These are phyloP conservation scores for Austrofundulus limnaeus DNA, from an alignment of 2,113 vertebrate genomes.

Conservation along the genomic window DNA sequence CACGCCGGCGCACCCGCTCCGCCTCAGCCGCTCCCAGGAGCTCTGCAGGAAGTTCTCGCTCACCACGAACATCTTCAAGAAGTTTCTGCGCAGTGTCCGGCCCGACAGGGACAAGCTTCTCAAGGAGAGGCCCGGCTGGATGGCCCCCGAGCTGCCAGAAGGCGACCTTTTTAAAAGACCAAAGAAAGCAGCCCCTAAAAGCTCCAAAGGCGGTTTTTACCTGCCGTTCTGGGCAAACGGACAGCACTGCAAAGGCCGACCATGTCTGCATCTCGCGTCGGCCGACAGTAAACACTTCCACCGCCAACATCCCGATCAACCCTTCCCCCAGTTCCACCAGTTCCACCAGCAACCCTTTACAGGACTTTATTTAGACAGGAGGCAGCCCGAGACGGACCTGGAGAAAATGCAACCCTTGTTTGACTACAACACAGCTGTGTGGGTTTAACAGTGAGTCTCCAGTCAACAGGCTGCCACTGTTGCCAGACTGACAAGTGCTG, in stretches of 20 bases:
- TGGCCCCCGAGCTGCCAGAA: constrained; percentile 75
- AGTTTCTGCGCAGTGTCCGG: constrained; percentile 90
- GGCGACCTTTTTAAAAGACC: constrained; percentile 83
- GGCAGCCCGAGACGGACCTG: constrained; percentile 65
- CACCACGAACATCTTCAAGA: constrained; percentile 94
- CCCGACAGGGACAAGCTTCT: constrained; percentile 91
- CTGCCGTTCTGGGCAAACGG: constrained; percentile 80
- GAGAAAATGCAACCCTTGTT: constrained; percentile 81
- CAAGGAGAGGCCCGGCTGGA: constrained; percentile 93
- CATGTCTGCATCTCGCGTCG: constrained; percentile 62
- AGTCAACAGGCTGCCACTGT: constrained; percentile 26
- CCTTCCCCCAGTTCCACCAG: constrained; percentile 58
- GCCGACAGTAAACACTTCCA: constrained; percentile 31
- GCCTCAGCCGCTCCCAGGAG: constrained; percentile 83
- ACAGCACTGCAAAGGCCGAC: constrained; percentile 78
- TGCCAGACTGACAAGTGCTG: constrained; percentile 62
- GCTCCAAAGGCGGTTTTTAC: constrained; percentile 85
- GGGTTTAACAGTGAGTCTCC: constrained; percentile 83
- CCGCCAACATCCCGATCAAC: constrained; percentile 39
- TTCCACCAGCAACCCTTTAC: constrained; percentile 64
- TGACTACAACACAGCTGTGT: constrained; percentile 94
- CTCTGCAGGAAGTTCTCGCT: constrained; percentile 89
- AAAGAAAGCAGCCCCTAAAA: constrained; percentile 80
- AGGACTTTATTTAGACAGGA: constrained; percentile 67
- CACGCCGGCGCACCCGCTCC: constrained; percentile 69